Base-by-base conservation (phyloP, 1,140 invertebrate species). In the Orius insidiosus region DNA sequence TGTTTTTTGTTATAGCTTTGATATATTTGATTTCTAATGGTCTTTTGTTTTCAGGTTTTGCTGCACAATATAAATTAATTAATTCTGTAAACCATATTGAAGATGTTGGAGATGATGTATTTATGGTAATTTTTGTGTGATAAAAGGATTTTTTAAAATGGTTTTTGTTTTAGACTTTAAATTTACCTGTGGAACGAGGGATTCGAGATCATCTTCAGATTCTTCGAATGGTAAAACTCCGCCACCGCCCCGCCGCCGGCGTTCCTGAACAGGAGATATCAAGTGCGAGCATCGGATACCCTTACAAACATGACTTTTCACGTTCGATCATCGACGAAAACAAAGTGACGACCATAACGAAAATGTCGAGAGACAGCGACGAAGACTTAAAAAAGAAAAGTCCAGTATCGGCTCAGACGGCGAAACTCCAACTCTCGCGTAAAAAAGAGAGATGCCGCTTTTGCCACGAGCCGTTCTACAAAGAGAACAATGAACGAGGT, bases 71-170 rank as follows among this genome's bases (percentile, higher is more conserved):
- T 37, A 33, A 33, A 24, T 14, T 33, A 44, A 44, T 67, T 70
- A 65, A 58, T 60, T 24, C 56, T 57, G 5, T 54, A 59, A 34
- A 56, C 45, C 45, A 53, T 36, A 56, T 34, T 15, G 58, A 69
- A 74, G 78, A 79, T 64, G 70, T 74, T 53, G 78, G 76, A 48
- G 81, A 85, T 61, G 80, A 85, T 62, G 80, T 85, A 55, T 85
- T 85, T 65, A 84, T 85, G 80, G 80, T 82, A 64, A 69, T 52
- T 47, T 37, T 52, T 16, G 32, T 52, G 30, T 11, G n/a, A 5
- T 3, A 4, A 16, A 5, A n/a, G n/a, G n/a, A 4, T 24, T 37
- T 46, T 15, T 4, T 4, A 24, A 24, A 34, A 31, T 47, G 44
- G 54, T 42, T 48, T 53, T 66, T n/a, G n/a, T n/a, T 67, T 15